A percentile compares a stretch with the other conserved stretches of the same genome.
Conservation (phyloP, 2,888 invertebrate species). For the Amblyteles armatorius region DNA sequence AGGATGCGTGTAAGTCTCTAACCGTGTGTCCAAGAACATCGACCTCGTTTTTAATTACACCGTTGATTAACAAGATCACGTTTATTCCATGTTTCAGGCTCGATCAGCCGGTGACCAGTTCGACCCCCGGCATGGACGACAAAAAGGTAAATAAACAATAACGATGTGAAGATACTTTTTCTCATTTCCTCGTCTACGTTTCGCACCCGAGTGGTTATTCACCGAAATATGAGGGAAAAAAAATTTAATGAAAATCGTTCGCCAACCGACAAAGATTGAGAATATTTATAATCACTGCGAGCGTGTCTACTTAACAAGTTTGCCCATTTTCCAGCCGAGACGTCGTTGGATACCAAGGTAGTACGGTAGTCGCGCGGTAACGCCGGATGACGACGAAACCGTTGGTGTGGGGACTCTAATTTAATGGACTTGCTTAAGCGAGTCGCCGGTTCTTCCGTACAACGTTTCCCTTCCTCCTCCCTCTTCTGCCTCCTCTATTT, state of each 20-base stretch:
- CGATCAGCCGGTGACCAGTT: slow-evolving; percentile 89
- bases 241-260: neutral
- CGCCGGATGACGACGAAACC: slow-evolving; percentile 22
- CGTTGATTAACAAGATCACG: slow-evolving; percentile 11
- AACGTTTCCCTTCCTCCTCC: slow-evolving; percentile 21
- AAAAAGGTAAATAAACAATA: slow-evolving; percentile 85
- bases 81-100: slow-evolving; percentile 86
- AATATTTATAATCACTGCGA: slow-evolving; percentile 9
- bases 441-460: slow-evolving; percentile 44
- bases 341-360: neutral
- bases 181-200: neutral
- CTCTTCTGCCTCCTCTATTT: slow-evolving; percentile 18
- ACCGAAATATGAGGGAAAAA: neutral
- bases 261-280: neutral
- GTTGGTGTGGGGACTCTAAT: slow-evolving; percentile 38
- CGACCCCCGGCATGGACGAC: slow-evolving; percentile 88
- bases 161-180: neutral
- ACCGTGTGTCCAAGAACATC: neutral
- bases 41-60: neutral
- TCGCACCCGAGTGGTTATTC: neutral
- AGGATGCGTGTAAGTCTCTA: too few species aligned
- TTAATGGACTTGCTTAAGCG: slow-evolving; percentile 54
- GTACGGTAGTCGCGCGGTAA: neutral
- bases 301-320: slow-evolving; percentile 15
- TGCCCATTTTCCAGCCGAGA: slow-evolving; percentile 14